Evolutionary conservation across 2,888 invertebrate species (phyloP).

Genomic region (Perizoma flavofasciatum): DNA sequence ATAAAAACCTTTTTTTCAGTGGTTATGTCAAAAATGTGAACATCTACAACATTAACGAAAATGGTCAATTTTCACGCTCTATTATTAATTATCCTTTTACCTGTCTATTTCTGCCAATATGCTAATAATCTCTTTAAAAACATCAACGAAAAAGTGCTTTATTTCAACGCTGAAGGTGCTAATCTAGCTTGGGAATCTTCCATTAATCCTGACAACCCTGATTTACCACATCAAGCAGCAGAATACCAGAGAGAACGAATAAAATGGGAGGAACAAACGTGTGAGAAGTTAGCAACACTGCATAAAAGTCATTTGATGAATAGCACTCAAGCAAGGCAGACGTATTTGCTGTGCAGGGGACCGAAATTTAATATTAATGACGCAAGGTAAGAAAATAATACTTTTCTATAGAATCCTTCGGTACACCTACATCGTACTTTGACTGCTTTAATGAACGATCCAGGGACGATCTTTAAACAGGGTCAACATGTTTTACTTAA

Average conservation of each 20-base stretch:
- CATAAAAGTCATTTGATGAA: slow-evolving; percentile 53
- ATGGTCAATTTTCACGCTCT: slow-evolving; percentile 23
- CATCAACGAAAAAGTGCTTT: slow-evolving; percentile 58
- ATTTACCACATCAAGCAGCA: slow-evolving; percentile 48
- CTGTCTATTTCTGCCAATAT: slow-evolving; percentile 39
- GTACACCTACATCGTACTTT: too few relatives aligned
- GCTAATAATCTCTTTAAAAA: slow-evolving; percentile 53
- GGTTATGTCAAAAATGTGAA: neutral
- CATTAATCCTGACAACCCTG: slow-evolving; percentile 54
- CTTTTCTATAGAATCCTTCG: neutral
- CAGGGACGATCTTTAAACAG: neutral
- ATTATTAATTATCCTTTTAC: slow-evolving; percentile 13
- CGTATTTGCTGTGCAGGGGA: slow-evolving; percentile 86
- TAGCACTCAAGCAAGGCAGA: slow-evolving; percentile 74
- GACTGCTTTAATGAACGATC: too few relatives aligned
- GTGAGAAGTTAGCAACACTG: slow-evolving; percentile 52
- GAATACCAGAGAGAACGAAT: slow-evolving; percentile 56
- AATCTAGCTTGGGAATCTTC: slow-evolving; percentile 70
- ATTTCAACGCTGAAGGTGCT: slow-evolving; percentile 63
- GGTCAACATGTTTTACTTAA: neutral
- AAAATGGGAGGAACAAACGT: slow-evolving; percentile 61
- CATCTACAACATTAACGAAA: slow-evolving; percentile 1
- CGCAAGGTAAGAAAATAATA: slow-evolving; percentile 70
- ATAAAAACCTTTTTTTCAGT: neutral
- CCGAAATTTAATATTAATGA: slow-evolving; percentile 82